Conservation (phyloP, 2,888 invertebrate species). For the Coremacera marginata region DNA sequence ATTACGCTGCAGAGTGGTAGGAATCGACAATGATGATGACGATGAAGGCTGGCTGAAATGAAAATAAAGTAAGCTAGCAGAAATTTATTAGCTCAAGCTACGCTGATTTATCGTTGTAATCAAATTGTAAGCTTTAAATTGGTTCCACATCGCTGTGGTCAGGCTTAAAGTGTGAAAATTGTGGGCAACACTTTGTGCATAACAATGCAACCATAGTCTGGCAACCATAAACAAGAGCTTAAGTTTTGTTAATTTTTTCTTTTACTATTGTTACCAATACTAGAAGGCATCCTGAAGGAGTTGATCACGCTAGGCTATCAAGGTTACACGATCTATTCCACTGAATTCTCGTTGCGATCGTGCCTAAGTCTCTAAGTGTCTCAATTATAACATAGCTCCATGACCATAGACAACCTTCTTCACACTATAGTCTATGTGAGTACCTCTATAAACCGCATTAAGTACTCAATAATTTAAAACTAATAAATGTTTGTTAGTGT, state of each 20-base stretch:
- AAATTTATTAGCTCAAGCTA: slow-evolving; percentile 3
- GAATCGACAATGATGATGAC: neutral
- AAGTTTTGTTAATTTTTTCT: neutral
- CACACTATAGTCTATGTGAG: neutral
- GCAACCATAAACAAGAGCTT: neutral
- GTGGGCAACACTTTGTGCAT: slow-evolving; percentile 37
- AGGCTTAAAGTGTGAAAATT: slow-evolving; percentile 49
- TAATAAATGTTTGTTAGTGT: slow-evolving; percentile 1
- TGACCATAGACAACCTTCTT: neutral
- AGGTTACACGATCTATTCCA: neutral
- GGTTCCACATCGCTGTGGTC: slow-evolving; percentile 22
- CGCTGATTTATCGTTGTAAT: slow-evolving; percentile 49
- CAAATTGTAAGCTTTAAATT: slow-evolving; percentile 48
- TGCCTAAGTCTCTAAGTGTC: slow-evolving; percentile 18
- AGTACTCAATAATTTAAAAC: neutral
- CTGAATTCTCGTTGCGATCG: neutral
- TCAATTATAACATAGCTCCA: slow-evolving; percentile 17
- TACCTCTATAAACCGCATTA: neutral
- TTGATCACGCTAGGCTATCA: neutral
- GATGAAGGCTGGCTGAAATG: slow-evolving; percentile 4
- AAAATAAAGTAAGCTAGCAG: neutral
- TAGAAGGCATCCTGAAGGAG: neutral
- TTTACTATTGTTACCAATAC: neutral
- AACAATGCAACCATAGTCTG: slow-evolving; percentile 19
- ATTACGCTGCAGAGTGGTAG: slow-evolving; percentile 10